Conservation (phyloP, 2,113 vertebrate genomes). For the Podarcis raffonei region DNA sequence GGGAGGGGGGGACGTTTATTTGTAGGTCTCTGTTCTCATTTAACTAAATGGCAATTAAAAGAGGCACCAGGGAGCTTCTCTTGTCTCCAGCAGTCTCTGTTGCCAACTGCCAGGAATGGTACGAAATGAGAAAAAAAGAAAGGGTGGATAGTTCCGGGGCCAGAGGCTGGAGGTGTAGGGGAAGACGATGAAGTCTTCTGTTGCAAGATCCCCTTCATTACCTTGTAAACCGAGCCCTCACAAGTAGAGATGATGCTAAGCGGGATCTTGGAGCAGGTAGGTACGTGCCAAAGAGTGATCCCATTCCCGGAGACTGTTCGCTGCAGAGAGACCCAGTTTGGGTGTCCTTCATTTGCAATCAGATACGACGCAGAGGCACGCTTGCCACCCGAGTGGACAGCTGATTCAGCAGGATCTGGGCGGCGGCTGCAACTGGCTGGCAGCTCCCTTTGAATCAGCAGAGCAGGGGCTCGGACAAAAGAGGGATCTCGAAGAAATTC, state of each 20-base stretch:
- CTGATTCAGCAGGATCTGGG: background rate
- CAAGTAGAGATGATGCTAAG: background rate
- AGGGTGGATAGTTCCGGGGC: constrained; percentile 29
- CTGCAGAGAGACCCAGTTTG: background rate
- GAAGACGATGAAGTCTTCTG: background rate
- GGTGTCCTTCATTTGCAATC: background rate
- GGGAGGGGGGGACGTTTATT: constrained; percentile 70
- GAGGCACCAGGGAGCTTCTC: constrained; percentile 83
- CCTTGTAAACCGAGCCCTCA: background rate
- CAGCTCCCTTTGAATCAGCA: constrained; percentile 6
- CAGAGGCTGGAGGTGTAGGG: background rate
- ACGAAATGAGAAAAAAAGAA: constrained; percentile 54
- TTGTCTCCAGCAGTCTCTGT: constrained; percentile 76
- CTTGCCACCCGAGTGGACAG: background rate
- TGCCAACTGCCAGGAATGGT: constrained; percentile 68
- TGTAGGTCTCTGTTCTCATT: constrained; percentile 89
- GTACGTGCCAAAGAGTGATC: background rate
- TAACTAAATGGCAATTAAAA: constrained; percentile 87
- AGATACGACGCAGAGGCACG: rapidly evolving
- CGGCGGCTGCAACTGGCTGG: background rate
- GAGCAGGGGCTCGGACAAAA: background rate
- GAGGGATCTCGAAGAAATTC: rapidly evolving
- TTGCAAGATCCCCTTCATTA: background rate
- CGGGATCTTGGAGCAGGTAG: background rate
- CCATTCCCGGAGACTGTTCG: background rate